Evolutionary conservation across 2,113 vertebrate species (phyloP).

Genomic region (Chrysemys picta): DNA sequence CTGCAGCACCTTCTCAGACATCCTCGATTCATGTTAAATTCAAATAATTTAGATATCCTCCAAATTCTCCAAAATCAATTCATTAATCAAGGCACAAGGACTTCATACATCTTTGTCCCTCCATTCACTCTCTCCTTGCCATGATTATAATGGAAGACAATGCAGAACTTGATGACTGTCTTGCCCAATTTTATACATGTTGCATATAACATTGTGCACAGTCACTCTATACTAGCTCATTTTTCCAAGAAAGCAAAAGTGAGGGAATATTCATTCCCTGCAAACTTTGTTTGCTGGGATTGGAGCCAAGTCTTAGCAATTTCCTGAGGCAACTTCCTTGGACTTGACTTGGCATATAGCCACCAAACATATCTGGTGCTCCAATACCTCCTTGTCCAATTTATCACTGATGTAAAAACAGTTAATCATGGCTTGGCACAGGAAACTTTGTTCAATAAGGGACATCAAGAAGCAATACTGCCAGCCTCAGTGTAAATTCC

Average conservation of each 20-base stretch:
- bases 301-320: background rate
- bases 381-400: accelerated
- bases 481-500: background rate
- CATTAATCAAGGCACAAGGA: background rate
- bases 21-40: background rate
- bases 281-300: background rate
- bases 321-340: accelerated
- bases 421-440: background rate
- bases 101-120: background rate
- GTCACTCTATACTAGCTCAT: background rate
- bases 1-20: background rate
- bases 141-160: background rate
- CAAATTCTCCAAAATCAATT: background rate
- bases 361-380: background rate
- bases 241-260: background rate
- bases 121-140: background rate
- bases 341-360: background rate
- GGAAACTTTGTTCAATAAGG: background rate
- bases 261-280: background rate
- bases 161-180: background rate
- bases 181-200: background rate
- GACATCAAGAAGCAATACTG: background rate
- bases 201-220: accelerated
- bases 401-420: background rate
- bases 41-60: background rate